Conservation (phyloP, 2,888 invertebrate genomes). For the Corbicula japonica region DNA sequence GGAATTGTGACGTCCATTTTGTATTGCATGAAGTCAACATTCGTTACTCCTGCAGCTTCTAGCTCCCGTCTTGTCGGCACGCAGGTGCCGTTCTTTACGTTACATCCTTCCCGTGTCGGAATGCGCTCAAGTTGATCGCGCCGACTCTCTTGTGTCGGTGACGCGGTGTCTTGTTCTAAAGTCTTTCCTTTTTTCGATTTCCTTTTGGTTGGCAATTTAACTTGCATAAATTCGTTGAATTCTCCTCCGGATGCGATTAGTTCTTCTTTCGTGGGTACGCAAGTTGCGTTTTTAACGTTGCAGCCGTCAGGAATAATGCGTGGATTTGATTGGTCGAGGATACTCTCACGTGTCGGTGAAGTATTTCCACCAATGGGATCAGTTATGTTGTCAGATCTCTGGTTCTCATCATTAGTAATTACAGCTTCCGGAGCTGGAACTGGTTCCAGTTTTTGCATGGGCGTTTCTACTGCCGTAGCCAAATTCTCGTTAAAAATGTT, state of each 20-base stretch:
- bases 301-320: not conserved
- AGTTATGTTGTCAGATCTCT: not conserved
- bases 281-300: constrained; percentile 11
- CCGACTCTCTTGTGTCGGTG: not conserved
- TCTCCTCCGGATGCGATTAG: constrained; percentile 5
- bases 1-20: no score
- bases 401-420: not conserved
- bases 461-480: no score
- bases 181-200: not conserved
- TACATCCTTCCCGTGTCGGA: not conserved
- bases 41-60: not conserved
- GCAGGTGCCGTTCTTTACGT: constrained; percentile 2
- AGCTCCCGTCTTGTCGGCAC: constrained; percentile 15
- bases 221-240: constrained; percentile 1
- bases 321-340: not conserved
- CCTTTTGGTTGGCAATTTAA: not conserved
- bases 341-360: not conserved
- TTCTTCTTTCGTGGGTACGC: constrained; percentile 23
- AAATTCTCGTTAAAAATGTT: no score
- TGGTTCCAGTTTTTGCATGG: not conserved
- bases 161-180: not conserved
- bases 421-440: not conserved
- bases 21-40: constrained; percentile 4
- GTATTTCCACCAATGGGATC: no score
- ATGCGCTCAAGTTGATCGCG: not conserved